Conservation (phyloP, 2,113 vertebrate species). For the Halichoerus grypus region DNA sequence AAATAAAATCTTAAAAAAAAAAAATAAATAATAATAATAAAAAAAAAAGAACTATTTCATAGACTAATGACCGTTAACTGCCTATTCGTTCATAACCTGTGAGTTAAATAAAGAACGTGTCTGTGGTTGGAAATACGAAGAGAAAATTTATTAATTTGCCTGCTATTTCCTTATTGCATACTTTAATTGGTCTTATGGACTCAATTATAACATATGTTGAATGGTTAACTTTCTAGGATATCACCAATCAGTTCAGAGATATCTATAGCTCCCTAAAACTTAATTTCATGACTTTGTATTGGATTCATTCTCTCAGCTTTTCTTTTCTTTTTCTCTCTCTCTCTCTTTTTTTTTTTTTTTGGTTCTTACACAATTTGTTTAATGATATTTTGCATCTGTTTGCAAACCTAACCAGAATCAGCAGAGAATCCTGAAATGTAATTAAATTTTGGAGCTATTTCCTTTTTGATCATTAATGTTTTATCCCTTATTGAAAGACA, state of each 20-base stretch:
- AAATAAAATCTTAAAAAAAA: no score
- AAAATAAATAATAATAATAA: no score
- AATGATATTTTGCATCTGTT: constrained; percentile 59
- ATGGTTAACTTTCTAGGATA: neutral
- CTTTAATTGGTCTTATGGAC: neutral
- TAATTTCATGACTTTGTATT: neutral
- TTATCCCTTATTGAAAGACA: constrained; percentile 37
- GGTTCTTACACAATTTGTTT: constrained; percentile 23
- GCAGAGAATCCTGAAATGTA: constrained; percentile 64
- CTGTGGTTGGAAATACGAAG: constrained; percentile 9
- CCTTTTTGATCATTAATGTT: constrained; percentile 56
- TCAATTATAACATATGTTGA: neutral
- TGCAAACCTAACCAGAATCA: constrained; percentile 49
- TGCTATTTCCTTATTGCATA: neutral
- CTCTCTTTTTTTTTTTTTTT: constrained; percentile 20
- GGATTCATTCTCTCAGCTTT: neutral
- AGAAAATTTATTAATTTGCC: neutral
- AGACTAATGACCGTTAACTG: constrained; percentile 52
- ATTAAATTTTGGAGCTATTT: constrained; percentile 64
- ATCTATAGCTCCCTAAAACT: neutral
- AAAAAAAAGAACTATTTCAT: constrained; percentile 46
- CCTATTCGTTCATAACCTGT: neutral
- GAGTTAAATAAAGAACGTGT: constrained; percentile 38
- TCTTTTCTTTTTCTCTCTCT: neutral
- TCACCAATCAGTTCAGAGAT: neutral